Conservation (phyloP, 2,888 invertebrate species). For the Parnassius mnemosyne region DNA sequence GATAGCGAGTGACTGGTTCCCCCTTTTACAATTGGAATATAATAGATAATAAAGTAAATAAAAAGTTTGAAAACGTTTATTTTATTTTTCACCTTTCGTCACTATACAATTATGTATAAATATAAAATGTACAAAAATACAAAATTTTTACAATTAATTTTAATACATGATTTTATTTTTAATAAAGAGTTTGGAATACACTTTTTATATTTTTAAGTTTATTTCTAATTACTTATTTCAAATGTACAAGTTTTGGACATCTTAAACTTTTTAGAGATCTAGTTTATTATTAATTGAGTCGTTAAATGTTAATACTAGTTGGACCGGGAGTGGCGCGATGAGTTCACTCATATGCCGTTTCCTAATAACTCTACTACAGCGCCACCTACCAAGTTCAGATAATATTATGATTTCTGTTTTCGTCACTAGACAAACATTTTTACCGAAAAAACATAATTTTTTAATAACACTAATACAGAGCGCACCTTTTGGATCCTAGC, state of each 20-base stretch:
- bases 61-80: conserved; percentile 66
- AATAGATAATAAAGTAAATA: conserved; percentile 77
- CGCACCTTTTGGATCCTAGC: too few relatives aligned
- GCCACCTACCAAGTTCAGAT: too few relatives aligned
- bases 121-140: conserved; percentile 64
- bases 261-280: conserved; percentile 7
- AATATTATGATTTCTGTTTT: too few relatives aligned
- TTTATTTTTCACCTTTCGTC: conserved; percentile 47
- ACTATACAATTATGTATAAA: conserved; percentile 43
- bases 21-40: conserved; percentile 79
- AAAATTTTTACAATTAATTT: conserved; percentile 33
- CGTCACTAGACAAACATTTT: too few relatives aligned
- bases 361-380: too few relatives aligned
- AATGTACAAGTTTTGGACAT: conserved; percentile 19
- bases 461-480: too few relatives aligned
- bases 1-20: conserved; percentile 74
- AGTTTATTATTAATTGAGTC: conserved; percentile 20
- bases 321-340: too few relatives aligned
- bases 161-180: conserved; percentile 21
- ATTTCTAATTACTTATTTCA: conserved; percentile 10
- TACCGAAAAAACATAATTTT: too few relatives aligned
- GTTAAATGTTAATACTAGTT: background rate
- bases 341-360: too few relatives aligned
- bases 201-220: background rate
- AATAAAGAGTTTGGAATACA: conserved; percentile 1